Base-by-base conservation (phyloP, 1,140 invertebrate species). In the Leguminivora glycinivorella region DNA sequence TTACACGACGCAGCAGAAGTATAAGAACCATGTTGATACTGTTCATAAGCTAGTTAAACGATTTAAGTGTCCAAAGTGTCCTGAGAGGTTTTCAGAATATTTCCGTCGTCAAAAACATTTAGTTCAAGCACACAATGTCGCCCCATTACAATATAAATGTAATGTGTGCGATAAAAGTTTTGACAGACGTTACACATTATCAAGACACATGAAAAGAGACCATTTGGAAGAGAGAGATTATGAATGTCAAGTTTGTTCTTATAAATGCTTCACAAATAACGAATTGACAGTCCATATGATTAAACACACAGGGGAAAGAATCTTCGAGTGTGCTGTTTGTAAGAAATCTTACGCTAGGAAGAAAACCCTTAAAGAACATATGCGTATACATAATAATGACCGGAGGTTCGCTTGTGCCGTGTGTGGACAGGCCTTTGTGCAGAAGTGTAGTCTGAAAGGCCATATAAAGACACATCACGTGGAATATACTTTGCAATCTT, bases 351-450 rank as follows among this genome's bases (percentile, higher is more conserved):
- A 94, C 80, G 94, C 93, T 0, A 91, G 95, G 47, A 94, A 95
- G 77, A 94, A 95, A 76, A 95, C 94, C 31, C 93, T 96, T 85
- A 93, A 94, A 68, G 93, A 95, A 63, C 95, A 96, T 79, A 93
- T 95, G 75, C 93, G 94, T 72, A 95, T 94, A 56, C 94, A 95
- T 74, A 92, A 90, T 70, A 92, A 93, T 68, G 88, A 93, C 6
- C 91, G 92, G 74, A 82, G 92, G 24, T 92, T 92, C 38, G 80
- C 83, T 12, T 93, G 93, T 74, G 83, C 84, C 14, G 81, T 92
- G 0, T 93, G 93, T 70, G 88, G 92, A 19, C 92, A 93, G 68
- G 89, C 92, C 12, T 93, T 93, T 78, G 84, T 91, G 0, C 89
- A 92, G 70, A 90, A 88, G 58, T 87, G 83, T 40, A 89, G 87